These are phyloP conservation scores for Amphiprion percula DNA, from an alignment of 2,113 vertebrate species.

Conservation along the genomic window DNA sequence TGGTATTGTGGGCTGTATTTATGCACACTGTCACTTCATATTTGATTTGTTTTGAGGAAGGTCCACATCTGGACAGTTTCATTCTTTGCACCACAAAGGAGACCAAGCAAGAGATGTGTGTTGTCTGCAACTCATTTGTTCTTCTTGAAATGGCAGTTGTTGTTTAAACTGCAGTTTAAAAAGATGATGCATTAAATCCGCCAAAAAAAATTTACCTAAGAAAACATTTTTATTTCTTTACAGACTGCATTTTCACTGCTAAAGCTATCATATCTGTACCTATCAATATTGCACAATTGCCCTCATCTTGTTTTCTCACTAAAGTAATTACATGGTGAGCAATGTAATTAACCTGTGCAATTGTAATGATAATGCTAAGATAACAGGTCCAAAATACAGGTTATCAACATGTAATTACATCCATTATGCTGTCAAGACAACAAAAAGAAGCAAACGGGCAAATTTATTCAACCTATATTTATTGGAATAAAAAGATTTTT, in stretches of 20 bases:
- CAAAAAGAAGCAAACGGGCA: slow-evolving; percentile 15
- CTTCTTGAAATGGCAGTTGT: not conserved
- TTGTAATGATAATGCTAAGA: slow-evolving; percentile 59
- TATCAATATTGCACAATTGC: slow-evolving; percentile 26
- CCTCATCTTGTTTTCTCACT: slow-evolving; percentile 18
- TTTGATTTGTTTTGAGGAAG: too few relatives aligned
- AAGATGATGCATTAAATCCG: not conserved
- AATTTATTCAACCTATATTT: slow-evolving; percentile 19
- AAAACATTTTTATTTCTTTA: slow-evolving; percentile 1
- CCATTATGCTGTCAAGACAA: slow-evolving; percentile 57
- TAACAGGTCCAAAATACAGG: slow-evolving; percentile 50
- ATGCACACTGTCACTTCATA: too few relatives aligned
- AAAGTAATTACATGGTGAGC: slow-evolving; percentile 57
- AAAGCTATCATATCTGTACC: not conserved
- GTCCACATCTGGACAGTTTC: too few relatives aligned
- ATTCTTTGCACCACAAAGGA: too few relatives aligned
- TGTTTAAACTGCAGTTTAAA: not conserved
- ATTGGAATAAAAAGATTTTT: slow-evolving; percentile 4
- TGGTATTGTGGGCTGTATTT: too few relatives aligned
- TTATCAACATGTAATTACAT: slow-evolving; percentile 56
- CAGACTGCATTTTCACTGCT: not conserved
- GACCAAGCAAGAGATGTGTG: too few relatives aligned
- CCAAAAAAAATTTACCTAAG: not conserved
- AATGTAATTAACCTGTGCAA: slow-evolving; percentile 37
- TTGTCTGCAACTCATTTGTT: too few relatives aligned